Percentiles rank a stretch among this genome's conserved stretches.
phyloP scores from a whole-genome alignment of 2,888 invertebrate genomes.

The Himalopsyche japonica region DNA sequence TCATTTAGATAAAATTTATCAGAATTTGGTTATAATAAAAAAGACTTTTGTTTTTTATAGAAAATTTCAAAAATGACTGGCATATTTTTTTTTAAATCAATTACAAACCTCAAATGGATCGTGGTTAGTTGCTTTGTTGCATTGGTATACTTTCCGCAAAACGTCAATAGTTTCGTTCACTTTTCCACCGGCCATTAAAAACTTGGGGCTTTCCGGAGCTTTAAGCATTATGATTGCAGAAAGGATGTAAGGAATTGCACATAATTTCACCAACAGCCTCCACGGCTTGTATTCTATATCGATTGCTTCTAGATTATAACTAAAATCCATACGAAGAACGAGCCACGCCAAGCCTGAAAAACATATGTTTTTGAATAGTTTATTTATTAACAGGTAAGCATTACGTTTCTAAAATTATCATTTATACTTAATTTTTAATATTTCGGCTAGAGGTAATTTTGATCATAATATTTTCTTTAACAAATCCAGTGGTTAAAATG shows the following conservation, averaged over 20 bases:
- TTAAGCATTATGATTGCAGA: slow-evolving; percentile 61
- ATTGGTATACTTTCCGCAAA: slow-evolving; percentile 50
- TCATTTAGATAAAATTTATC: too few relatives aligned
- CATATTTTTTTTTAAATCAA: too few relatives aligned
- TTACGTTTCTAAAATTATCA: too few relatives aligned
- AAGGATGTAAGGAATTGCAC: slow-evolving; percentile 67
- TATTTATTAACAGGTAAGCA: too few relatives aligned
- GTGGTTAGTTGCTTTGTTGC: slow-evolving; percentile 47
- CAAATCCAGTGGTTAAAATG: too few relatives aligned
- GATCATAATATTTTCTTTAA: too few relatives aligned
- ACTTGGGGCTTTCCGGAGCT: slow-evolving; percentile 82
- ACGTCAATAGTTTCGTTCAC: slow-evolving; percentile 61
- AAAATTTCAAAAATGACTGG: too few relatives aligned
- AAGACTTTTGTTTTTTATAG: too few relatives aligned
- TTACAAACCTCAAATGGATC: slow-evolving; percentile 53
- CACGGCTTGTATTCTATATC: slow-evolving; percentile 69
- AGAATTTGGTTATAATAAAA: too few relatives aligned
- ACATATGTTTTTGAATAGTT: too few relatives aligned
- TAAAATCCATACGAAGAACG: slow-evolving; percentile 64
- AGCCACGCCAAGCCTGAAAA: slow-evolving; percentile 66
- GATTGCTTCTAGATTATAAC: slow-evolving; percentile 52
- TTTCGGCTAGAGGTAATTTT: too few relatives aligned
- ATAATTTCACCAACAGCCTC: slow-evolving; percentile 71
- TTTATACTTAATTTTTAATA: too few relatives aligned
- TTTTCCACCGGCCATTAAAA: slow-evolving; percentile 65